These are phyloP conservation scores for Sycobia sp. DNA, from an alignment of 1,140 invertebrate species.

Conservation along the genomic window DNA sequence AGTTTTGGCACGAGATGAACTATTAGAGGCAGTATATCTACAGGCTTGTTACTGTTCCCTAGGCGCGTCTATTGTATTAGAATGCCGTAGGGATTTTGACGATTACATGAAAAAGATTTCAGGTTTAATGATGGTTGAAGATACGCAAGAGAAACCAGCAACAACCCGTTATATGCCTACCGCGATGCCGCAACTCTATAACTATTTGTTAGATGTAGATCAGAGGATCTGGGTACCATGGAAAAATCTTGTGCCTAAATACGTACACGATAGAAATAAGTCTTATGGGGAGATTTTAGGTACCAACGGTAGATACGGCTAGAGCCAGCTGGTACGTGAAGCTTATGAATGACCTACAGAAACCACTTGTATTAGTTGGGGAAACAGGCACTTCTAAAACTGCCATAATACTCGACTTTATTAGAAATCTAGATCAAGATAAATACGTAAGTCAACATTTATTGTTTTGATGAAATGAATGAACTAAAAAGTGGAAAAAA, in stretches of 20 bases:
- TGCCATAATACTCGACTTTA: conserved; percentile 82
- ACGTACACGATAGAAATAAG: conserved; percentile 72
- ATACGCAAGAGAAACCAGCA: conserved; percentile 69
- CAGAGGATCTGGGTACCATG: conserved; percentile 84
- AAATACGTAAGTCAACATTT: conserved; percentile 67
- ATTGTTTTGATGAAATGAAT: too few relatives aligned
- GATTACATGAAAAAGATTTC: conserved; percentile 77
- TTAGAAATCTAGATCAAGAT: conserved; percentile 71
- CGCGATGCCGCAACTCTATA: conserved; percentile 72
- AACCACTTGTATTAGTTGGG: conserved; percentile 82
- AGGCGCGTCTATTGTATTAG: conserved; percentile 75
- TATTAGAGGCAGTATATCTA: conserved; percentile 55
- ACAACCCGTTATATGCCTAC: conserved; percentile 72
- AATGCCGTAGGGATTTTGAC: conserved; percentile 76
- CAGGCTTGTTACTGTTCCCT: conserved; percentile 82
- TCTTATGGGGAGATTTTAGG: conserved; percentile 83
- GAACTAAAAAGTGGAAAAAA: too few relatives aligned
- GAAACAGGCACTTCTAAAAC: conserved; percentile 92
- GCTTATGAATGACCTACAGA: conserved; percentile 77
- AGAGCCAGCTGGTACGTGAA: conserved; percentile 77
- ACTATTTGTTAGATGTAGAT: conserved; percentile 78
- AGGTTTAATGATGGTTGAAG: conserved; percentile 70
- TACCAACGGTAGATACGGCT: conserved; percentile 87
- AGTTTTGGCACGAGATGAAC: conserved; percentile 38
- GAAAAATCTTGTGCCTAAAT: conserved; percentile 76